Evolutionary conservation across 2,113 vertebrate genomes (phyloP).

Genomic region (Microtus montanus): DNA sequence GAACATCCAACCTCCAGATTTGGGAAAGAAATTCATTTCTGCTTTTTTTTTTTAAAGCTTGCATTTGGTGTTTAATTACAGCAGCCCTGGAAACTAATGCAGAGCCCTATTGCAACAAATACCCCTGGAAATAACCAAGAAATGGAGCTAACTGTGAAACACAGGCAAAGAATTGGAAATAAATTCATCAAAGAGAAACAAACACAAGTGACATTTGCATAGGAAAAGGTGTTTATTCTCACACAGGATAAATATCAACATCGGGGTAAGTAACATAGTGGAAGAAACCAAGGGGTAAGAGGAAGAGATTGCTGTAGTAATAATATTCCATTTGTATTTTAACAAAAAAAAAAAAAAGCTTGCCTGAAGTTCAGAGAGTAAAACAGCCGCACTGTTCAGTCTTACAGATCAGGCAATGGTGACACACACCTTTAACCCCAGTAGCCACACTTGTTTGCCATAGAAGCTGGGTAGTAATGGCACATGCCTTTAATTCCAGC

Average conservation of each 20-base stretch:
- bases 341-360: too few species aligned
- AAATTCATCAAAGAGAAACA: not conserved
- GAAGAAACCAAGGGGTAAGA: not conserved
- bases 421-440: too few species aligned
- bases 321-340: too few species aligned
- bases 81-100: not conserved
- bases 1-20: not conserved
- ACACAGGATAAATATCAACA: not conserved
- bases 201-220: not conserved
- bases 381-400: too few species aligned
- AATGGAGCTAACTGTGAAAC: not conserved
- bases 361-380: too few species aligned
- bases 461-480: too few species aligned
- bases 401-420: too few species aligned
- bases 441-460: too few species aligned
- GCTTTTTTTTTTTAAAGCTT: not conserved
- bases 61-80: not conserved
- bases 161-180: not conserved
- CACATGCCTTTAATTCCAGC: too few species aligned
- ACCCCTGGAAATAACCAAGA: not conserved
- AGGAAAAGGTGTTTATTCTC: not conserved
- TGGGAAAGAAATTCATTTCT: not conserved
- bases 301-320: not conserved
- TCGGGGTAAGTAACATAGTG: not conserved
- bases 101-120: not conserved